Base-by-base conservation (phyloP, 2,113 vertebrate genomes). In the Corvus moneduloides region DNA sequence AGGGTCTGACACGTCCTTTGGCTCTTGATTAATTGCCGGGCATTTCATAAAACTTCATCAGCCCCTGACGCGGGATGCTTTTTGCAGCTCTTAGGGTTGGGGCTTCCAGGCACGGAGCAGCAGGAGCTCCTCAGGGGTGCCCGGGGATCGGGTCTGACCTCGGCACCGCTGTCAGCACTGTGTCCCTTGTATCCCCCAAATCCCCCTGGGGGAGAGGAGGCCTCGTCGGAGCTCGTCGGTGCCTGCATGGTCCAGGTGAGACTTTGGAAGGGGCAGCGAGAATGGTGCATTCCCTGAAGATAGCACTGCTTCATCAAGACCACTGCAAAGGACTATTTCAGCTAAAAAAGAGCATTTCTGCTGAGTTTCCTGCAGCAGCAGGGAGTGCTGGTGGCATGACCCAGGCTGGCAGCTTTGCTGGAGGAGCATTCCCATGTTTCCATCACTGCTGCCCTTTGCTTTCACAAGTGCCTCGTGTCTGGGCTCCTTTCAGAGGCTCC, bases 181-280 rank as follows among this genome's bases (percentile, higher is more conserved):
- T 22, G 66, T 59, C 55, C 54, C n/a, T 32, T 0, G 1, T 3
- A 7, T 5, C 26, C n/a, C 59, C n/a, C 2, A 6, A 33, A 21
- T 4, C 9, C 15, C 58, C 1, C 1, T 0, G 3, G 59, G 43
- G 28, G 4, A 54, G 9, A n/a, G 43, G 44, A 72, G 66, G 33
- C 33, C 61, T 32, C 2, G 0, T 7, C 0, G 0, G 66, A 64
- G 62, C 62, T 39, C 69, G 49, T 1, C 2, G 90, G 51, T 62
- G 44, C 12, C 69, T 11, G 22, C 33, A 3, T 0, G 44, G 63
- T 19, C 13, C 68, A 35, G 83, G 68, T 20, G 76, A 94, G 84
- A 39, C 43, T 84, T 52, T 17, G 91, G 76, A 51, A 46, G 72
- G 33, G 69, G 69, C 74, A 71, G 37, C 21, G 2, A 32, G 55